These are phyloP conservation scores for Gorsachius goisagi DNA, from an alignment of 2,113 vertebrate species.

Conservation along the genomic window DNA sequence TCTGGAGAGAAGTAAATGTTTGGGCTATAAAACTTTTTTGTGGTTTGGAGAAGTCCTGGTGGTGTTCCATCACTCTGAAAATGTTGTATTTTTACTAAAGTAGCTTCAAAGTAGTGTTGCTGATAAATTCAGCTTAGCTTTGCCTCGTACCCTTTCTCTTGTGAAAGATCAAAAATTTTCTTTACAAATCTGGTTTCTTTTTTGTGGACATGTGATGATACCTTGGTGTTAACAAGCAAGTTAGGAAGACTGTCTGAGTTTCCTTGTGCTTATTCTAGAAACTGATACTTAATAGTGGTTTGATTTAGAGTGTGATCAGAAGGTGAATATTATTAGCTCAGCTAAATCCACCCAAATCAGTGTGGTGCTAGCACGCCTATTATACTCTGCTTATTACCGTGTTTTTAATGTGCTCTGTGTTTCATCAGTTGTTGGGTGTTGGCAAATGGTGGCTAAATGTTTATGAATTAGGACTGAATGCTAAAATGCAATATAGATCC, in stretches of 20 bases:
- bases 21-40: background rate
- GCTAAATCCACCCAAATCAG: background rate
- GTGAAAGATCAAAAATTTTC: background rate
- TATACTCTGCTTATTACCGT: background rate
- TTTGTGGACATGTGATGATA: background rate
- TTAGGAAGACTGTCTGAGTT: background rate
- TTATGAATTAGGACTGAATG: background rate
- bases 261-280: background rate
- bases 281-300: background rate
- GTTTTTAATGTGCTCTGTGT: background rate
- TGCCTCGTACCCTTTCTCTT: background rate
- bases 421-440: background rate
- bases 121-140: background rate
- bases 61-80: background rate
- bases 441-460: background rate
- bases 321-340: background rate
- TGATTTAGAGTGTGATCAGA: background rate
- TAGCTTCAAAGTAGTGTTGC: background rate
- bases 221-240: background rate
- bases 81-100: background rate
- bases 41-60: background rate
- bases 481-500: background rate
- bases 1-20: background rate
- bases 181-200: background rate
- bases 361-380: background rate